A percentile compares a stretch with the other conserved stretches of the same genome.
These are phyloP conservation scores for Diploptera punctata DNA, from an alignment of 2,888 invertebrate species.

Conservation along the genomic window DNA sequence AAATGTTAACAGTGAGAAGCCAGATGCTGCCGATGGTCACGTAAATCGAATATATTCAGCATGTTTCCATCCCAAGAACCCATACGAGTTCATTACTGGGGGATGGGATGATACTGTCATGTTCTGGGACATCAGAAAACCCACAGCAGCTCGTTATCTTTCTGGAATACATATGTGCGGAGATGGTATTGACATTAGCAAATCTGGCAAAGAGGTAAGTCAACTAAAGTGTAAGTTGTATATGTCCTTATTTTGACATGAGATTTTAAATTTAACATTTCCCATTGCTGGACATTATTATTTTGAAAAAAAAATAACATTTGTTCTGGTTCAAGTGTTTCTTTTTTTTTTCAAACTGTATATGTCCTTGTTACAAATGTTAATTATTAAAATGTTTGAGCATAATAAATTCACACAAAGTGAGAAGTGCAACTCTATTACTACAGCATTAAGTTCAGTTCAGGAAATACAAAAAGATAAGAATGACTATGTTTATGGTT, in stretches of 20 bases:
- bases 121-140: slow-evolving; percentile 72
- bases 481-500: too few species aligned
- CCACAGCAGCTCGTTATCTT: slow-evolving; percentile 64
- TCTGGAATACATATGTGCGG: slow-evolving; percentile 69
- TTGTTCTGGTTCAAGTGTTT: too few species aligned
- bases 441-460: too few species aligned
- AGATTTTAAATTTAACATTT: too few species aligned
- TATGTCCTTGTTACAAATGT: too few species aligned
- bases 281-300: too few species aligned
- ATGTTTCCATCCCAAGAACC: slow-evolving; percentile 68
- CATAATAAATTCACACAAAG: too few species aligned
- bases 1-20: background rate
- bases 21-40: slow-evolving; percentile 62
- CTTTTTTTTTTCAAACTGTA: too few species aligned
- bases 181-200: slow-evolving; percentile 70
- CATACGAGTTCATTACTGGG: slow-evolving; percentile 70
- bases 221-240: too few species aligned
- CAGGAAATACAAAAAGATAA: too few species aligned
- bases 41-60: slow-evolving; percentile 68
- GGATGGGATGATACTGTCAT: slow-evolving; percentile 72
- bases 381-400: too few species aligned
- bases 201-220: slow-evolving; percentile 65
- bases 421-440: too few species aligned
- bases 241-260: background rate
- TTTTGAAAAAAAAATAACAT: background rate